Conservation (phyloP, 23 tunicate genomes). For the Oikopleura albicans region DNA sequence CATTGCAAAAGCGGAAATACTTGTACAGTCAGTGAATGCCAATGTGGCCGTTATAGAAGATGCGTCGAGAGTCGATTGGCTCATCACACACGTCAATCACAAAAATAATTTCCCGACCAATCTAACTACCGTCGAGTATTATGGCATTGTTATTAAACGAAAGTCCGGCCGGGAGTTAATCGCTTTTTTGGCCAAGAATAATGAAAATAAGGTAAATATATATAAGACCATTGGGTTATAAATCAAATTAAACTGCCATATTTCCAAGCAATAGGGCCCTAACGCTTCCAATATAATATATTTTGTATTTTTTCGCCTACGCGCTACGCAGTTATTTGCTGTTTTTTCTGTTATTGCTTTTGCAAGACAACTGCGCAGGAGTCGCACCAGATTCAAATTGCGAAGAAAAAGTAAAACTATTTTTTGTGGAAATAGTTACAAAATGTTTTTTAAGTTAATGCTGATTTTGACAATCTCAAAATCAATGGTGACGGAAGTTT, state of each 20-base stretch:
- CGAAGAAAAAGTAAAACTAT: no score
- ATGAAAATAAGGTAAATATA: not conserved
- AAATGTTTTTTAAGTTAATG: not conserved
- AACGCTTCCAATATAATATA: no score
- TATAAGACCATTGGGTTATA: no score
- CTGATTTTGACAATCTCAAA: not conserved
- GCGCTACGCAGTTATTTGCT: no score
- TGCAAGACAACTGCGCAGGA: no score
- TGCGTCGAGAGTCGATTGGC: not conserved
- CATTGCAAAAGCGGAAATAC: not conserved
- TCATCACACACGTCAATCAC: not conserved
- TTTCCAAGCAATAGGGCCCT: no score
- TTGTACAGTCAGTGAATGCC: not conserved
- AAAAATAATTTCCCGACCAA: not conserved
- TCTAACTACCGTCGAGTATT: not conserved
- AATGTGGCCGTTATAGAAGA: constrained; percentile 15
- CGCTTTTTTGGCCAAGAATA: not conserved
- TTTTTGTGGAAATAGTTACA: no score
- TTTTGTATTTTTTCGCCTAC: no score
- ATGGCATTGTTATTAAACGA: not conserved
- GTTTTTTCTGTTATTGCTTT: no score
- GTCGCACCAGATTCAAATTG: no score
- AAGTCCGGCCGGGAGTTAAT: not conserved
- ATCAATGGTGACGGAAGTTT: not conserved
- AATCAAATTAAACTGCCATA: no score